phyloP scores from a whole-genome alignment of 2,888 invertebrate genomes.

The Xestobium rufovillosum region DNA sequence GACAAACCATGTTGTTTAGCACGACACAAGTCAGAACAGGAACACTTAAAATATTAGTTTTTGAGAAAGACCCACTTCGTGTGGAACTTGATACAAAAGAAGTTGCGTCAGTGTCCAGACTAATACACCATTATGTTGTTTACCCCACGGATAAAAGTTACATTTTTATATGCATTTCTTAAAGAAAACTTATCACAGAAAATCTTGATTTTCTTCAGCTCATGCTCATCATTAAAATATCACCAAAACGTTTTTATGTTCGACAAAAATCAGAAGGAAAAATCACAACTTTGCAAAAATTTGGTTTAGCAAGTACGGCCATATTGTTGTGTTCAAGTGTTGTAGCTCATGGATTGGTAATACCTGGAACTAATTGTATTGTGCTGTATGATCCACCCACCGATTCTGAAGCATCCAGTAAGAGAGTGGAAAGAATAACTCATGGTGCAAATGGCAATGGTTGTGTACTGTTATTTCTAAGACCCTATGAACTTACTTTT shows the following conservation, averaged over 20 bases:
- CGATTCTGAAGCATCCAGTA: conserved; percentile 97
- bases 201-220: conserved; percentile 95
- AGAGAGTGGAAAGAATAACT: conserved; percentile 91
- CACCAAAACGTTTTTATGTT: conserved; percentile 93
- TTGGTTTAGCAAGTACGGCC: too few relatives aligned
- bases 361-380: conserved; percentile 95
- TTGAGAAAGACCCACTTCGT: conserved; percentile 85
- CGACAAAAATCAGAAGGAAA: too few relatives aligned
- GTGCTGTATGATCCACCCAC: conserved; percentile 96
- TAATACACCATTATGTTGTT: conserved; percentile 86
- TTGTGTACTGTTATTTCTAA: conserved; percentile 77
- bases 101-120: conserved; percentile 70
- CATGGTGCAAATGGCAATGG: conserved; percentile 83
- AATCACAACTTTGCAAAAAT: too few relatives aligned
- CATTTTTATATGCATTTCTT: conserved; percentile 88
- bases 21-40: conserved; percentile 93
- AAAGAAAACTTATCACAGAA: conserved; percentile 90
- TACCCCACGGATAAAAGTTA: conserved; percentile 92
- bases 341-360: conserved; percentile 86
- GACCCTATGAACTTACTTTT: conserved; percentile 89
- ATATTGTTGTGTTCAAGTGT: conserved; percentile 92
- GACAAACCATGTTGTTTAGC: conserved; percentile 96
- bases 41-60: conserved; percentile 75
- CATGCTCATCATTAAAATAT: conserved; percentile 93
- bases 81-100: conserved; percentile 85